These are phyloP conservation scores for Ia io DNA, from an alignment of 2,113 vertebrate genomes.

Conservation along the genomic window DNA sequence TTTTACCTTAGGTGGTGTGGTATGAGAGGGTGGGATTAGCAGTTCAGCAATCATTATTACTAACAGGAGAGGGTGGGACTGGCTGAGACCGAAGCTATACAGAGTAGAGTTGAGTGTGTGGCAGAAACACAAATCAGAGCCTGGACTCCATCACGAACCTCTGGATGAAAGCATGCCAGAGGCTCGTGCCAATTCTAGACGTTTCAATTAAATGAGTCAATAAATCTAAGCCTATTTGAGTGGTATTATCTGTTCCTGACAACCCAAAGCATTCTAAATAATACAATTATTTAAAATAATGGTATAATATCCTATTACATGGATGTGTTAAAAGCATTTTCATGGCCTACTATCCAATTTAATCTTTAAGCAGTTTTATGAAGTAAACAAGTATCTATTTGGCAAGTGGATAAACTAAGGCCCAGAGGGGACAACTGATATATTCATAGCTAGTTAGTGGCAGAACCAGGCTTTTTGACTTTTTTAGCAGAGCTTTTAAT, in stretches of 20 bases:
- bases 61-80: background rate
- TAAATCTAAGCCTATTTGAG: background rate
- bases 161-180: background rate
- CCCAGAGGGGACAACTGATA: background rate
- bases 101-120: background rate
- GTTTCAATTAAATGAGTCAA: background rate
- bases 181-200: background rate
- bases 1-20: background rate
- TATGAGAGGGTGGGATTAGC: background rate
- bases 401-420: background rate
- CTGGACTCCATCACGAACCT: background rate
- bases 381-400: background rate
- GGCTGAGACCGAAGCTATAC: background rate
- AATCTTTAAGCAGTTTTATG: background rate
- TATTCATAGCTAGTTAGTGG: background rate
- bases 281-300: background rate
- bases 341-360: background rate
- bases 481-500: background rate
- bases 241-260: background rate
- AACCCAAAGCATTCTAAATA: background rate
- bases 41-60: background rate
- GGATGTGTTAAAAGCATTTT: background rate
- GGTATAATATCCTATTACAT: background rate
- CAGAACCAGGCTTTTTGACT: background rate
- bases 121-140: background rate